Base-by-base conservation (phyloP, 2,113 vertebrate species). In the Ibidorhyncha struthersii region DNA sequence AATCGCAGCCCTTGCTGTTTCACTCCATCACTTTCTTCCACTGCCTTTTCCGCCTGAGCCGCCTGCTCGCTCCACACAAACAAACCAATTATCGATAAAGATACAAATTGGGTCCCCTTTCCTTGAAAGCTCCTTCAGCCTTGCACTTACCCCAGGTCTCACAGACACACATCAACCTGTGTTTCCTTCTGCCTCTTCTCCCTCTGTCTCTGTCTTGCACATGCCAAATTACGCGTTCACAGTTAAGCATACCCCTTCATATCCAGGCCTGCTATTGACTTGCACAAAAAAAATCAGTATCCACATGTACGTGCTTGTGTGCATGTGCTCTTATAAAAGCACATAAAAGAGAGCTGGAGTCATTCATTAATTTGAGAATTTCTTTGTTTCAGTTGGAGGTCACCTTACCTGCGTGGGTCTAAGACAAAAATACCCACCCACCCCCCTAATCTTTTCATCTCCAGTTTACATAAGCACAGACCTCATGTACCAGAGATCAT, bases 61-160 rank as follows among this genome's bases (percentile, higher is more conserved):
- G 85, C 88, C 91, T 79, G 95, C 92, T 91, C 94, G 36, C 92
- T 97, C 97, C 90, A 30, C 97, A 92, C 96, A 98, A 98, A 98
- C 98, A 97, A 98, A 98, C 98, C 98, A 98, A 98, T 98, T 98
- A 98, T 61, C 55, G 52, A 86, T 65, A 86, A 53, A 65, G 97
- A 97, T 93, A 97, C 97, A 98, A 97, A 98, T 96, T 95, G 96
- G 91, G 79, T 84, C 89, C 93, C 92, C 90, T 97, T 97, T 81
- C 97, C 95, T 71, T 96, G 97, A 96, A 95, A 91, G 87, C 96
- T 96, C 94, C 94, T 96, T 97, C 97, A 96, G 98, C 97, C 94
- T 95, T 92, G 88, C 70, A 50, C 91, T 94, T 69, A 50, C 40
- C 91, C 79, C 87, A n/a, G 0, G 19, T 83, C 86, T 90, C 53